Conservation (phyloP, 2,888 invertebrate genomes). For the Omphaloscelis lunosa region DNA sequence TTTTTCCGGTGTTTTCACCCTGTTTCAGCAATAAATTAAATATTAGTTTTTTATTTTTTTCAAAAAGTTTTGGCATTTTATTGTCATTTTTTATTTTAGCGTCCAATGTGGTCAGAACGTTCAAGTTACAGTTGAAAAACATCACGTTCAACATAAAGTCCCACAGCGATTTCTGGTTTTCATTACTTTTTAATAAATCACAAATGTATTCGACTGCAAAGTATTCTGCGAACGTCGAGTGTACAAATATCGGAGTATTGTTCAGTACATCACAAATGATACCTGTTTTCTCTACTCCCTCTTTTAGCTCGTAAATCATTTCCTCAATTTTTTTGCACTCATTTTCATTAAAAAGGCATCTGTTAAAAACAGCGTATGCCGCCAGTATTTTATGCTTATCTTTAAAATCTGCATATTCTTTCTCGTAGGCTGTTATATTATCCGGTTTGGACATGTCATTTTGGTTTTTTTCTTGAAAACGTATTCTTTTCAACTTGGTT, state of each 20-base stretch:
- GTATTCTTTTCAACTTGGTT: conserved; percentile 6
- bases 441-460: conserved; percentile 19
- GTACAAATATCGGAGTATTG: conserved; percentile 3
- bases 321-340: background rate
- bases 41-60: background rate
- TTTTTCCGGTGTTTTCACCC: background rate
- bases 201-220: conserved; percentile 30
- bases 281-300: background rate
- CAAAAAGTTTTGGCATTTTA: background rate
- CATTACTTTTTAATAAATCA: conserved; percentile 2
- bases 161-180: background rate
- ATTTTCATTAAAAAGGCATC: background rate
- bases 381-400: conserved; percentile 21
- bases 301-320: background rate
- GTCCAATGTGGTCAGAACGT: background rate
- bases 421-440: background rate
- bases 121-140: background rate
- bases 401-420: background rate
- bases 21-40: background rate
- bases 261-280: conserved; percentile 2
- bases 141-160: background rate
- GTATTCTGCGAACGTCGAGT: conserved; percentile 22
- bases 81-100: background rate
- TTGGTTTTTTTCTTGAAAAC: conserved; percentile 13
- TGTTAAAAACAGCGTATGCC: background rate